Conservation (phyloP, 2,113 vertebrate genomes). For the Chaenogobius annularis region DNA sequence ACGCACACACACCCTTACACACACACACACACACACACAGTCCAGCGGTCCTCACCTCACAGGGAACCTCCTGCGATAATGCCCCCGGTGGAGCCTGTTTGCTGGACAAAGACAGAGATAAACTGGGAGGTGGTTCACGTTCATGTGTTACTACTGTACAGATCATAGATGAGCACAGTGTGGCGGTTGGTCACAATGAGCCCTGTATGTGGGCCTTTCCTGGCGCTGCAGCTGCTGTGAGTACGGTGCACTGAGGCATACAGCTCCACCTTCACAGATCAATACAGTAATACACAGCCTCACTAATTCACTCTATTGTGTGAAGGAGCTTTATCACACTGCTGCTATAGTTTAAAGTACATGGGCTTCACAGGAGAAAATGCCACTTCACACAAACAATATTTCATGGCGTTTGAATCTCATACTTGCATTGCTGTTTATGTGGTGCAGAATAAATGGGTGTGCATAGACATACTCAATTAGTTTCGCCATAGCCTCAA, state of each 20-base stretch:
- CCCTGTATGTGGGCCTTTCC: background rate
- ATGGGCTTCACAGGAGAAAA: background rate
- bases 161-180: conserved; percentile 9
- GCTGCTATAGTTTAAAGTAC: conserved; percentile 14
- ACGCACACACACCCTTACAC: conserved; percentile 55
- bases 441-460: background rate
- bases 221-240: conserved; percentile 32
- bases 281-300: conserved; percentile 37
- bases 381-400: background rate
- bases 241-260: conserved; percentile 27
- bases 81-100: conserved; percentile 20
- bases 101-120: conserved; percentile 21
- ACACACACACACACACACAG: conserved; percentile 22
- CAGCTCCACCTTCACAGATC: conserved; percentile 47
- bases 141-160: background rate
- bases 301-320: conserved; percentile 36
- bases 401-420: background rate
- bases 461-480: too few relatives aligned
- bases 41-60: conserved; percentile 51
- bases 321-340: conserved; percentile 23
- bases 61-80: conserved; percentile 57
- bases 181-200: conserved; percentile 8
- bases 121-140: conserved; percentile 16
- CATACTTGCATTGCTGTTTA: background rate
- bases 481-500: too few relatives aligned